Evolutionary conservation across 35 echinoderm and acorn worm genomes (phyloP).

Genomic region (Stichopus chloronotus): DNA sequence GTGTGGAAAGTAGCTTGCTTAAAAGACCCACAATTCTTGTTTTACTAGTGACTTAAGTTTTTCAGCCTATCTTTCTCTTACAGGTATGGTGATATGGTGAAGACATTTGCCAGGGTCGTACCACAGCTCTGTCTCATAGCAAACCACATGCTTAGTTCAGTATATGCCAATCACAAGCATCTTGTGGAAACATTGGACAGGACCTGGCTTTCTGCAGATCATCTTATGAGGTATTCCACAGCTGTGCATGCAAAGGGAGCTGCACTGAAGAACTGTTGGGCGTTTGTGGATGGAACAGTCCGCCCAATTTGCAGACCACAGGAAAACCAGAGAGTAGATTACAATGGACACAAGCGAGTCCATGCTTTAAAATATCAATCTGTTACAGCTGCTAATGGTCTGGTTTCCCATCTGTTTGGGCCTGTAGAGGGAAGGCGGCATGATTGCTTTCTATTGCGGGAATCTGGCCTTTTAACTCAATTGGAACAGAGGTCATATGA

Average conservation of each 20-base stretch:
- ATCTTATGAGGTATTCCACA: conserved; percentile 22
- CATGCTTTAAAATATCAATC: too few species aligned
- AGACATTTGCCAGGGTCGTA: background rate
- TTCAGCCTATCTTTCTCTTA: background rate
- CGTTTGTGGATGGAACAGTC: conserved; percentile 64
- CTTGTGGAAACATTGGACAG: conserved; percentile 34
- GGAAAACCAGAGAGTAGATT: conserved; percentile 1
- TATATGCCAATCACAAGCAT: conserved; percentile 48
- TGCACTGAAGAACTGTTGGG: conserved; percentile 62
- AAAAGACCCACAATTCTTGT: too few species aligned
- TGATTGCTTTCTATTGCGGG: conserved; percentile 59
- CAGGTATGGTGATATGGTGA: conserved; percentile 54
- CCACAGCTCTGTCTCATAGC: conserved; percentile 43
- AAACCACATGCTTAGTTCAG: background rate
- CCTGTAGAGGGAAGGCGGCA: too few species aligned
- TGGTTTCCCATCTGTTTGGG: too few species aligned
- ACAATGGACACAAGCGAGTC: conserved; percentile 43
- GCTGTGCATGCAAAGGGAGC: conserved; percentile 47
- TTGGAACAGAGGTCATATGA: conserved; percentile 53
- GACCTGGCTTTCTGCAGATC: conserved; percentile 30
- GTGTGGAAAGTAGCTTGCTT: too few species aligned
- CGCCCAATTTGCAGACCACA: conserved; percentile 57
- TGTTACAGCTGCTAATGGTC: too few species aligned
- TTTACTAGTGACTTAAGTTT: too few species aligned
- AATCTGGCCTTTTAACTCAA: conserved; percentile 58